Evolutionary conservation across 2,888 invertebrate genomes (phyloP).

Genomic region (Andrena trimmerana): DNA sequence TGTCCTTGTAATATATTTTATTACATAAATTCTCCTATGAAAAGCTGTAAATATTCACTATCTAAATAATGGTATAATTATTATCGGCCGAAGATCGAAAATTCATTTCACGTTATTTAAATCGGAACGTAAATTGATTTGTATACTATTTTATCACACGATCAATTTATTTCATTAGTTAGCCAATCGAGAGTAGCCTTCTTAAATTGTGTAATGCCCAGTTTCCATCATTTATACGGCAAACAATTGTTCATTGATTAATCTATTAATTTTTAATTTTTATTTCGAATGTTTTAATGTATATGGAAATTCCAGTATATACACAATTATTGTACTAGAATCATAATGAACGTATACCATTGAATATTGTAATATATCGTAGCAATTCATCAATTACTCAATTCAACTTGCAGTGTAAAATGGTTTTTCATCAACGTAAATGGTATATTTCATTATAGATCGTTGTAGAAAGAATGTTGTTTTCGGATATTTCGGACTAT

Average conservation of each 20-base stretch:
- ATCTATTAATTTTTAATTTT: conserved; percentile 10
- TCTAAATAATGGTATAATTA: conserved; percentile 17
- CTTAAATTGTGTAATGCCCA: conserved; percentile 55
- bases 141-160: conserved; percentile 26
- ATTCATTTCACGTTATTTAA: conserved; percentile 33
- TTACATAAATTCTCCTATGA: conserved; percentile 31
- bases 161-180: conserved; percentile 51
- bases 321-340: conserved; percentile 12
- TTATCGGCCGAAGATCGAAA: conserved; percentile 3
- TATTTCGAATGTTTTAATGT: conserved; percentile 4
- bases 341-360: conserved; percentile 36
- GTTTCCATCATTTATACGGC: conserved; percentile 57
- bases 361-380: conserved; percentile 29
- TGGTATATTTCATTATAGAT: conserved; percentile 44
- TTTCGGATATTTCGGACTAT: conserved; percentile 27
- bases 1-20: conserved; percentile 45
- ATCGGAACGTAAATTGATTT: conserved; percentile 27
- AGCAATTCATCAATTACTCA: conserved; percentile 13
- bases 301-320: not conserved
- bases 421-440: conserved; percentile 9
- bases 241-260: conserved; percentile 34
- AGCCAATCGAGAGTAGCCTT: conserved; percentile 62
- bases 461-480: conserved; percentile 2
- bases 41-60: conserved; percentile 40
- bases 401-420: conserved; percentile 11